These are phyloP conservation scores for Limosa lapponica DNA, from an alignment of 2,797 vertebrate genomes.

Conservation along the genomic window DNA sequence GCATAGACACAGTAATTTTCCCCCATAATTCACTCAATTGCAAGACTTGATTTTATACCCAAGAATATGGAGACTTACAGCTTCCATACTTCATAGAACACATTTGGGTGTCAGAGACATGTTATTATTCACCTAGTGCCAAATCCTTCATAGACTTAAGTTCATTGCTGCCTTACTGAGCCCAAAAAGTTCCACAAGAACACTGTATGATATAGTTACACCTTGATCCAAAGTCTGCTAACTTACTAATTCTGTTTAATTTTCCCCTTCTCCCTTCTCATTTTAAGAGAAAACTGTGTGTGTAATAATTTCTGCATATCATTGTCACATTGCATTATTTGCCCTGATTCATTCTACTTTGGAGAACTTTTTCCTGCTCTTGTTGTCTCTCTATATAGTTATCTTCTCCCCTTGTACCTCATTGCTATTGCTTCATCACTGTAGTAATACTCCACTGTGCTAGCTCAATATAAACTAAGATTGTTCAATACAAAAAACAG, in stretches of 20 bases:
- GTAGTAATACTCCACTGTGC: neutral
- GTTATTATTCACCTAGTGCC: neutral
- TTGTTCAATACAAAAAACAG: neutral
- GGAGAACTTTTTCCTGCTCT: neutral
- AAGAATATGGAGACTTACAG: neutral
- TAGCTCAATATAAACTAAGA: neutral
- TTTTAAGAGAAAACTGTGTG: neutral
- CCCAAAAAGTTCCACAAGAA: neutral
- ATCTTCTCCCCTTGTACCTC: neutral
- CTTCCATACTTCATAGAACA: neutral
- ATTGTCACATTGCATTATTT: neutral
- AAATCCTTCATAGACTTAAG: neutral
- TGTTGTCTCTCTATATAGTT: fast-evolving
- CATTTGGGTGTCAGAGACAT: neutral
- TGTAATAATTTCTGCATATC: neutral
- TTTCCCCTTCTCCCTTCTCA: neutral
- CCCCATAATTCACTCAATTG: neutral
- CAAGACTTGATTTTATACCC: neutral
- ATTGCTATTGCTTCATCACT: neutral
- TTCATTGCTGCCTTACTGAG: neutral
- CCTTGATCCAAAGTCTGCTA: neutral
- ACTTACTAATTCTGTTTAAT: neutral
- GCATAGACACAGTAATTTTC: neutral
- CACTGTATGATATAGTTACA: neutral
- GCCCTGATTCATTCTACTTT: neutral